Evolutionary conservation across 2,797 vertebrate genomes (phyloP).

Genomic region (Pseudochaenichthys georgianus): DNA sequence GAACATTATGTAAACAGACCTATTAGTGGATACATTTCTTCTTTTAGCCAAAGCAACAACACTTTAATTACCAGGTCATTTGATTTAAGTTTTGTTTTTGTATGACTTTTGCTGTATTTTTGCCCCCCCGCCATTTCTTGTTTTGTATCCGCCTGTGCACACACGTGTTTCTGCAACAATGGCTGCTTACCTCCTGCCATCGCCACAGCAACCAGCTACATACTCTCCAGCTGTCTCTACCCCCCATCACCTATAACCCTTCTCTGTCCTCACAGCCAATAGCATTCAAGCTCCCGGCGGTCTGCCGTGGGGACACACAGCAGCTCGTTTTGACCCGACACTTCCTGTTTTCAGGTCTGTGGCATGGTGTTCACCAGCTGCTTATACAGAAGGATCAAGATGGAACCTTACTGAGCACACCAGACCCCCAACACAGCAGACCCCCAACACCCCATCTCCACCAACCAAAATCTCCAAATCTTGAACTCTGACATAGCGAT

Average conservation of each 20-base stretch:
- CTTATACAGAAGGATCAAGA: constrained; percentile 86
- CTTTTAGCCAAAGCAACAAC: background rate
- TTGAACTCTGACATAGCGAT: constrained; percentile 32
- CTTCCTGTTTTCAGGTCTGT: constrained; percentile 86
- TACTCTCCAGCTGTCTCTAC: constrained; percentile 24
- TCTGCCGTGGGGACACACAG: constrained; percentile 29
- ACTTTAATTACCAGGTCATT: background rate
- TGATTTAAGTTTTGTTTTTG: background rate
- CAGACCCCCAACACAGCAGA: background rate
- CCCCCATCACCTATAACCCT: constrained; percentile 49
- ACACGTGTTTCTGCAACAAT: constrained; percentile 44
- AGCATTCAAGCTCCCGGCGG: constrained; percentile 52
- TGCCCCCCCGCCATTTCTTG: background rate
- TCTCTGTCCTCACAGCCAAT: constrained; percentile 27
- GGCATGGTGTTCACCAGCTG: constrained; percentile 90
- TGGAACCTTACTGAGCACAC: constrained; percentile 81
- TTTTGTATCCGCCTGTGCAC: constrained; percentile 33
- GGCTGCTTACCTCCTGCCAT: constrained; percentile 57
- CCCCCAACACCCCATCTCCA: constrained; percentile 6
- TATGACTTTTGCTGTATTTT: background rate
- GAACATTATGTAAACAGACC: background rate
- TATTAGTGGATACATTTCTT: background rate
- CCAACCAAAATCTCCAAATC: constrained; percentile 26
- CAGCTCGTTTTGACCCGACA: constrained; percentile 53
- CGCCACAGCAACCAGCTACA: constrained; percentile 68